Conservation (phyloP, 1,140 invertebrate genomes). For the Arctopsyche grandis region DNA sequence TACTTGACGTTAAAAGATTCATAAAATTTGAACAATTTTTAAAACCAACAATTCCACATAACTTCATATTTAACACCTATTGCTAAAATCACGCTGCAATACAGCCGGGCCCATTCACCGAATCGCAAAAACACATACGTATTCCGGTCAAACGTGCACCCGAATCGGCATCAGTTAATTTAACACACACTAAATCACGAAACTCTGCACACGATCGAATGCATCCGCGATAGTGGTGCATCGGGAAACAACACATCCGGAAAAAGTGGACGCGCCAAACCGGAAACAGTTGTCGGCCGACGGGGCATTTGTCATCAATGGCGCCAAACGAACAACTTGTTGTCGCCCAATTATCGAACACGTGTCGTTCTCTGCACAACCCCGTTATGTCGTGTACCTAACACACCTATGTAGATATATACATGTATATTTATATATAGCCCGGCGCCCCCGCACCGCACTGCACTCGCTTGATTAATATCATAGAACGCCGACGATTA, state of each 20-base stretch:
- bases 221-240: not conserved
- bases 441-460: not conserved
- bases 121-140: not conserved
- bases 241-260: not conserved
- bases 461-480: not conserved
- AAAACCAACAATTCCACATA: no score
- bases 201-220: no score
- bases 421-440: not conserved
- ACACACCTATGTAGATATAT: not conserved
- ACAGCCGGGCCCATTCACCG: no score
- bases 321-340: slow-evolving; percentile 23
- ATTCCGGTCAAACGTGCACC: not conserved
- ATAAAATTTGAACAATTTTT: no score
- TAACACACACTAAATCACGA: not conserved
- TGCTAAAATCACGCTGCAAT: no score
- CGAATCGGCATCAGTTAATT: not conserved
- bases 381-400: not conserved
- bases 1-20: no score
- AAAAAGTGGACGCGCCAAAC: slow-evolving; percentile 4
- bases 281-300: slow-evolving; percentile 25
- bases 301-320: slow-evolving; percentile 29
- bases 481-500: not conserved
- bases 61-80: no score
- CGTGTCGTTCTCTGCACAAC: not conserved
- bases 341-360: slow-evolving; percentile 23